phyloP scores from a whole-genome alignment of 92 coral and sea anemone genomes.

The Epizoanthus stellaris region DNA sequence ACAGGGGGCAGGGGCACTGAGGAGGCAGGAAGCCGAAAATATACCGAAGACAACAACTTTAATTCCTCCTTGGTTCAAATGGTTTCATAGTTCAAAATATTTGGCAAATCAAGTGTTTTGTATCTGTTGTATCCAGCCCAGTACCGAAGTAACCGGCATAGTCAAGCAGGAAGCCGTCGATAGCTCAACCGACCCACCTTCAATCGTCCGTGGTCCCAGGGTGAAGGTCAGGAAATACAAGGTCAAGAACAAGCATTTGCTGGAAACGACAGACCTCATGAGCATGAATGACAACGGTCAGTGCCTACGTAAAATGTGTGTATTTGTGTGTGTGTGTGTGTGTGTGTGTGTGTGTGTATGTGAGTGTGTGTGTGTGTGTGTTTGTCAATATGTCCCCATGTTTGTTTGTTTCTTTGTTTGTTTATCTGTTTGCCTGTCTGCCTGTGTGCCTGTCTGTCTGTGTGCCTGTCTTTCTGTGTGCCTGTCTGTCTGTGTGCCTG shows the following conservation, averaged over 20 bases:
- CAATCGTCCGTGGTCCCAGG: constrained; percentile 21
- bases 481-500: not conserved
- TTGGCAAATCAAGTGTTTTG: not conserved
- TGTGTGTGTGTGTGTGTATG: not conserved
- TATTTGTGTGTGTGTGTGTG: not conserved
- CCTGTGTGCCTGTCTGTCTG: not conserved
- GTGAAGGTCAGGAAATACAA: constrained; percentile 31
- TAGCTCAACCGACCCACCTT: constrained; percentile 10
- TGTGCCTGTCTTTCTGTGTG: not conserved
- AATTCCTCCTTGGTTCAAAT: not conserved
- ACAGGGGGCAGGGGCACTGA: no score
- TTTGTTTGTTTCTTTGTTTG: not conserved
- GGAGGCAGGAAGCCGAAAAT: no score
- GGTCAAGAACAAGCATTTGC: constrained; percentile 22
- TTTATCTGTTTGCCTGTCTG: not conserved
- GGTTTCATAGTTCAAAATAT: not conserved
- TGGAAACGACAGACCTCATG: constrained; percentile 37
- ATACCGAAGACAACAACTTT: not conserved
- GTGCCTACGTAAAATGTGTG: not conserved
- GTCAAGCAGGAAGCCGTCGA: constrained; percentile 20
- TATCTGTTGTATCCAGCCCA: constrained; percentile 6
- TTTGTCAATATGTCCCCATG: not conserved
- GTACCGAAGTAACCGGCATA: not conserved
- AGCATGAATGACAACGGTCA: constrained; percentile 43
- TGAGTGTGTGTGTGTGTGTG: not conserved